These are phyloP conservation scores for Torymus aiolomorphi DNA, from an alignment of 2,888 invertebrate species.

Conservation along the genomic window DNA sequence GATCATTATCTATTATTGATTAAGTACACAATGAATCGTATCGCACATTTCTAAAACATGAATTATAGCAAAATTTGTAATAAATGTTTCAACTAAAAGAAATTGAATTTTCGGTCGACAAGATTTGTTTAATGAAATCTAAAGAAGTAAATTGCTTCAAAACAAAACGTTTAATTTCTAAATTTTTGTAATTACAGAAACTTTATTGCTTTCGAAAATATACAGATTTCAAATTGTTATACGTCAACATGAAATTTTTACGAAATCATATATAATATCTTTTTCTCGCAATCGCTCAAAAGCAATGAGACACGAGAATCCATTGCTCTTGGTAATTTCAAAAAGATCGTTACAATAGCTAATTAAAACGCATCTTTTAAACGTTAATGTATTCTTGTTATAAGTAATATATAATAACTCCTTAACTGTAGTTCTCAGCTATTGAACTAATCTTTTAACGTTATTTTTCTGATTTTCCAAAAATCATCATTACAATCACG, in stretches of 20 bases:
- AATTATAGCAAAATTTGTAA: no score
- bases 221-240: slow-evolving; percentile 60
- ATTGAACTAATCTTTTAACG: slow-evolving; percentile 38
- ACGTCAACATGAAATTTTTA: slow-evolving; percentile 30
- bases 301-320: slow-evolving; percentile 16
- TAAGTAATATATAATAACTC: slow-evolving; percentile 8
- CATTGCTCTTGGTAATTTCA: not conserved
- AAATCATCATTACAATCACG: slow-evolving; percentile 58
- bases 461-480: slow-evolving; percentile 37
- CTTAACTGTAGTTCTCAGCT: slow-evolving; percentile 25
- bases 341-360: slow-evolving; percentile 7
- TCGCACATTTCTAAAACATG: no score
- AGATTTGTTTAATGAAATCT: not conserved
- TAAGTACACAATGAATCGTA: no score
- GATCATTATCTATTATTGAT: no score
- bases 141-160: no score
- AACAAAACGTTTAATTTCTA: not conserved
- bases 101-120: not conserved
- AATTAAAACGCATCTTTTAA: slow-evolving; percentile 17
- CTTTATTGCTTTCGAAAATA: slow-evolving; percentile 69
- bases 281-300: not conserved
- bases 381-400: slow-evolving; percentile 2
- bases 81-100: no score
- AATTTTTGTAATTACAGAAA: slow-evolving; percentile 36
- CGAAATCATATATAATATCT: slow-evolving; percentile 26